A percentile compares a stretch with the other conserved stretches of the same genome.
Evolutionary conservation across 1,140 invertebrate genomes (phyloP).

Genomic region (Chionoecetes opilio): DNA sequence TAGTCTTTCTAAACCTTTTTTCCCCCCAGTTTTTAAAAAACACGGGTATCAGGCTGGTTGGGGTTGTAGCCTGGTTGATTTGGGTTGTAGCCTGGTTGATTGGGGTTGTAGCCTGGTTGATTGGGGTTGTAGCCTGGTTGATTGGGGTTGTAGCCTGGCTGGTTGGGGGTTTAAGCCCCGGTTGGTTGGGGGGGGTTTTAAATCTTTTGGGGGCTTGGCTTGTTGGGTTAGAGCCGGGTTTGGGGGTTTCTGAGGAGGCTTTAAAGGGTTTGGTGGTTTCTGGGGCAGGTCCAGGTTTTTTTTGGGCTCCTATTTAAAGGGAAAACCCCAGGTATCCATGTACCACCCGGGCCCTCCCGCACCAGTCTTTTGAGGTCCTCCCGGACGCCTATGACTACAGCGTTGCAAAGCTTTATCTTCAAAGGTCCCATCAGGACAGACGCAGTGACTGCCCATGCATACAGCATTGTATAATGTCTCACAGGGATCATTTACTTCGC

Average conservation of each 20-base stretch:
- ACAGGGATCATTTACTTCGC: conserved; percentile 74
- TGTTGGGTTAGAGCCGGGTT: conserved; percentile 48
- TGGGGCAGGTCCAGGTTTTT: conserved; percentile 50
- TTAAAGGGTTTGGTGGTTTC: conserved; percentile 44
- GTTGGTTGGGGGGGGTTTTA: no score
- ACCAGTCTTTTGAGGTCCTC: conserved; percentile 33
- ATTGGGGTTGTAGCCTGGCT: conserved; percentile 56
- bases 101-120: conserved; percentile 76
- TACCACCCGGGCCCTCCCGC: conserved; percentile 30
- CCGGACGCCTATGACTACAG: conserved; percentile 52
- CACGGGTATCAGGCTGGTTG: conserved; percentile 65
- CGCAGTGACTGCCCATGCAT: conserved; percentile 73
- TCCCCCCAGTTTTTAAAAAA: conserved; percentile 6
- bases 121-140: conserved; percentile 68
- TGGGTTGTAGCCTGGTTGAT: conserved; percentile 77
- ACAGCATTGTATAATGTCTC: conserved; percentile 72
- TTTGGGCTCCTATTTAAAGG: conserved; percentile 68
- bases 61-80: conserved; percentile 75
- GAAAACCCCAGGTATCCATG: conserved; percentile 67
- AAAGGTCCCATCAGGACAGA: conserved; percentile 72
- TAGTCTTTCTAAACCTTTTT: conserved; percentile 30
- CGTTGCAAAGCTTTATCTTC: conserved; percentile 73
- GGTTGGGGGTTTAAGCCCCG: conserved; percentile 65
- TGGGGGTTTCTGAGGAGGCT: conserved; percentile 56
- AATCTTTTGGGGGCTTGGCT: conserved; percentile 33